Evolutionary conservation across 2,797 vertebrate species (phyloP), one percentile per base, ranked within the genome.

Genomic region (Hoplostethus mediterraneus): DNA sequence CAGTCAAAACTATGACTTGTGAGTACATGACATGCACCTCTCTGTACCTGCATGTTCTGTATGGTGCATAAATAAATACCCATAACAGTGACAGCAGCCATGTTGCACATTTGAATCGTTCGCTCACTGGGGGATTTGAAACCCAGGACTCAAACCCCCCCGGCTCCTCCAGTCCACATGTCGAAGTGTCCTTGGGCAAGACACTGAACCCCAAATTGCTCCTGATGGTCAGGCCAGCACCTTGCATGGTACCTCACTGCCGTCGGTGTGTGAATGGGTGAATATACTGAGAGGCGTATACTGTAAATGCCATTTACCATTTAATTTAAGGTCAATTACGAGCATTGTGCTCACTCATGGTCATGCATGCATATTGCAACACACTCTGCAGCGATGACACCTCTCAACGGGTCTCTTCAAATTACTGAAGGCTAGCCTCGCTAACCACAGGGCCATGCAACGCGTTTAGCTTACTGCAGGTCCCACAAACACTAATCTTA

Each of bases 321-420:
- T 21, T 21, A 21, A 21, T 21, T 21, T 76, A 74, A 80, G 86
- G 79, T 89, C 79, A 80, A 63, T 69, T 61, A 55, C 57, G 59
- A 71, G 65, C 66, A 45, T 61, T 69, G 56, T 63, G 45, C 52
- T 21, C 21, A 61, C 55, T 63, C 48, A 75, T 81, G 76, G 77
- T 61, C 40, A 17, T 47, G 65, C 69, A 71, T 85, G 59, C 65
- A 80, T 71, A 85, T 74, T 80, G 75, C 85, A 75, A 75, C n/a
- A 40, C 8, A 67, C 52, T 61, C 60, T 67, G 6, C 33, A 33
- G 33, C 33, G 6, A 4, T 33, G 33, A 33, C 33, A 33, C 3
- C 2, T 33, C 33, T 33, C 33, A 33, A 6, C 6, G 3, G 33
- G 4, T 33, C 33, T 33, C 33, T 33, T 33, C 33, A 33, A 6